Base-by-base conservation (phyloP, 2,797 vertebrate genomes). In the Ciconia nigra region DNA sequence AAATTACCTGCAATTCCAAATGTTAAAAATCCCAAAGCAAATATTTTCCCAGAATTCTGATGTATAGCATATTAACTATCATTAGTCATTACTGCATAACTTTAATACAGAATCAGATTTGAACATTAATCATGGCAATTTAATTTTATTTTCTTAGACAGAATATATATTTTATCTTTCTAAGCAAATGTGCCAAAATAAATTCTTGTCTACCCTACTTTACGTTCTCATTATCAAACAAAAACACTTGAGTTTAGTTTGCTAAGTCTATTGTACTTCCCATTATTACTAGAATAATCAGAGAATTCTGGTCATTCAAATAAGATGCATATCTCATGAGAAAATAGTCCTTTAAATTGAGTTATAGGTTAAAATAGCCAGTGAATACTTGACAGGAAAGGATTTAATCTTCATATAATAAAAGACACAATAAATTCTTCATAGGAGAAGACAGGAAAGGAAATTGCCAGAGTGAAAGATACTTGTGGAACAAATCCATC, bases 251-350 rank as follows among this genome's bases (percentile, higher is more conserved):
- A 35, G 25, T 81, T 86, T 73, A 44, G 41, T 88, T 95, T 89
- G 94, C 47, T 42, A 83, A 87, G 71, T 63, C 78, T 87, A 54
- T 33, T 59, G 8, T 55, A 93, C 41, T 93, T 93, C 51, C 81
- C 52, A 66, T 74, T 84, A 92, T 78, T 73, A 87, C n/a, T 16
- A 73, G 42, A 91, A 90, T 89, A 91, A 95, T 39, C 49, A 84
- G 26, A 62, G 39, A 85, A 93, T 73, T 95, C 57, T 87, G 28
- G 52, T 83, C 41, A 93, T 83, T 95, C 69, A 74, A 82, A 20
- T 49, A 84, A 93, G 96, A 96, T 96, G 52, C 20, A 4, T 96
- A 94, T 96, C 96, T 93, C 84, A 83, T 89, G 67, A 83, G 78
- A 96, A 94, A 93, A 63, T 0, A 78, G 22, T 65, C 28, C 33